A percentile compares a stretch with the other conserved stretches of the same genome.
These are phyloP conservation scores for Plestiodon gilberti DNA, from an alignment of 2,113 vertebrate species.

Conservation along the genomic window DNA sequence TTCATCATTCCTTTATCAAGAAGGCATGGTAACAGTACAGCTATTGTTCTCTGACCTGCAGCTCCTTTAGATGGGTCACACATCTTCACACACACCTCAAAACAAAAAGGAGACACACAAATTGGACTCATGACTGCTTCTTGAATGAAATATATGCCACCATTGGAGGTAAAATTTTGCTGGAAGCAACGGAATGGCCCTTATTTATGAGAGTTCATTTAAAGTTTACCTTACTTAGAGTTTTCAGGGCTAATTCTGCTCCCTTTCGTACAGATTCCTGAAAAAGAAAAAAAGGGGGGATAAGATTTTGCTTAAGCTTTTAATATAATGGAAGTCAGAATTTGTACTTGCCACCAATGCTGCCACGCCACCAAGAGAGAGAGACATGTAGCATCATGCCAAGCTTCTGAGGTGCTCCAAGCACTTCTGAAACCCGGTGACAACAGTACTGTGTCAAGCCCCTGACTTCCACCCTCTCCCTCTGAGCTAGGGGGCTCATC, in stretches of 20 bases:
- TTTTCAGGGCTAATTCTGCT: constrained; percentile 94
- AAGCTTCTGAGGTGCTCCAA: no score
- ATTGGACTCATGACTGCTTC: background rate
- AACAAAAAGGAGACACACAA: constrained; percentile 45
- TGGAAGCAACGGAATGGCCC: background rate
- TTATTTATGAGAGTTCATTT: background rate
- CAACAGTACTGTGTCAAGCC: no score
- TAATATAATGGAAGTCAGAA: background rate
- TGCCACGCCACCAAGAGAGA: no score
- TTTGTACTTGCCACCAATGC: no score
- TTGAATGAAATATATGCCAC: background rate
- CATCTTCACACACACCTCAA: constrained; percentile 94
- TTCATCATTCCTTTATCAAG: constrained; percentile 96
- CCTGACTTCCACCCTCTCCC: no score
- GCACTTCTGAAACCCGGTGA: no score
- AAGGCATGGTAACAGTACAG: constrained; percentile 91
- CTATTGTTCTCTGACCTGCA: constrained; percentile 88
- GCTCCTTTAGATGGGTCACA: constrained; percentile 91
- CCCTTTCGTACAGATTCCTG: constrained; percentile 97
- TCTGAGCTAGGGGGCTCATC: no score
- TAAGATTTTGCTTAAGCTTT: background rate
- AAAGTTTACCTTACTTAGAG: constrained; percentile 91
- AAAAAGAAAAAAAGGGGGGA: constrained; percentile 38
- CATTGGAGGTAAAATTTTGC: background rate
- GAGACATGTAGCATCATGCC: no score